Evolutionary conservation across 2,888 invertebrate species (phyloP).

Genomic region (Tipula lateralis): DNA sequence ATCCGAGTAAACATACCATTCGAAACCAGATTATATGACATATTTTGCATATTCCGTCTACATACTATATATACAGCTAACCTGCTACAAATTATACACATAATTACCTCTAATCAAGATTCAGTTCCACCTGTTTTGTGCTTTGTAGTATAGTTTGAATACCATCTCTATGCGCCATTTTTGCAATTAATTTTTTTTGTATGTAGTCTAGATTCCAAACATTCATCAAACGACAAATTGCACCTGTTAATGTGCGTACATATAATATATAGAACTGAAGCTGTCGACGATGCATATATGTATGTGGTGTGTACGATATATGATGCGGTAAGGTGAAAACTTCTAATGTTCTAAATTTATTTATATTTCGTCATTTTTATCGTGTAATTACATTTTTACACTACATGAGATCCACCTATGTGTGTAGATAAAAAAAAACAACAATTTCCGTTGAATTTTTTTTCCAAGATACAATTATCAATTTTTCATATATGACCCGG

Average conservation of each 20-base stretch:
- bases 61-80: no score
- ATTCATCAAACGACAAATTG: not conserved
- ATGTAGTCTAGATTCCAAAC: not conserved
- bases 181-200: not conserved
- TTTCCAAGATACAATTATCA: not conserved
- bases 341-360: not conserved
- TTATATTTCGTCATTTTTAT: not conserved
- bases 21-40: no score
- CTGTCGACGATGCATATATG: not conserved
- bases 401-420: not conserved
- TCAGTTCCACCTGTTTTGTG: not conserved
- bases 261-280: not conserved
- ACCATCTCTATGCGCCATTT: not conserved
- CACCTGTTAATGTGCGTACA: not conserved
- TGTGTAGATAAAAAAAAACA: not conserved
- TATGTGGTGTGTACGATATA: no score
- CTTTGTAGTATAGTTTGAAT: not conserved
- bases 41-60: no score
- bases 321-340: not conserved
- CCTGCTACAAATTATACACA: not conserved
- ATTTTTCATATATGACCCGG: not conserved
- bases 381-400: not conserved
- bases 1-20: no score
- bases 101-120: not conserved
- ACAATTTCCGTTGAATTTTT: not conserved